phyloP scores from a whole-genome alignment of 2,888 invertebrate genomes.

The Blastobasis lacticolella region DNA sequence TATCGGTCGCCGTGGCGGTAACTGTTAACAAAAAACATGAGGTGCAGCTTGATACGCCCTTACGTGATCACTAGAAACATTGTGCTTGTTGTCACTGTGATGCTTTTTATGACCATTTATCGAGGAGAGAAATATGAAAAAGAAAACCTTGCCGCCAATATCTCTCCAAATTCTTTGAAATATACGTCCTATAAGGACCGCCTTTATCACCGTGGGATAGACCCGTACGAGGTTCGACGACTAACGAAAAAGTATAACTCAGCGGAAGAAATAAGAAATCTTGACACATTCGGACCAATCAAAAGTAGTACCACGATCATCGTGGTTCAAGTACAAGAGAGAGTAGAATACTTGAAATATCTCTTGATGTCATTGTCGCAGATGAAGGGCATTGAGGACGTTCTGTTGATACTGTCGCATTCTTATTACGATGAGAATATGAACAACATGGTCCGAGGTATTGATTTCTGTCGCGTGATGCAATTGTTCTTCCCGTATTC shows the following conservation, averaged over 20 bases:
- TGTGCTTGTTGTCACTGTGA: conserved; percentile 12
- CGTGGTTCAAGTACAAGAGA: conserved; percentile 31
- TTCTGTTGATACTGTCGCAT: conserved; percentile 45
- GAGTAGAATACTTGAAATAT: conserved; percentile 28
- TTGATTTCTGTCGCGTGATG: conserved; percentile 41
- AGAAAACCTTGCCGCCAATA: conserved; percentile 12
- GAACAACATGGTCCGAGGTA: conserved; percentile 27
- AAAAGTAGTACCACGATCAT: conserved; percentile 29
- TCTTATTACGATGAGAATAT: conserved; percentile 31
- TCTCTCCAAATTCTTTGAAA: conserved; percentile 20
- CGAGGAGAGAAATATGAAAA: conserved; percentile 10
- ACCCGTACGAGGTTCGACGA: neutral
- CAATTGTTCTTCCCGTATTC: conserved; percentile 50
- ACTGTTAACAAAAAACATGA: no score
- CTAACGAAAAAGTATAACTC: conserved; percentile 16
- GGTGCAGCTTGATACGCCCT: no score
- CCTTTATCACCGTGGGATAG: neutral
- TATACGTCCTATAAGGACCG: conserved; percentile 17
- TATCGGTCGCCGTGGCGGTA: no score
- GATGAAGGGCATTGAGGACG: conserved; percentile 35
- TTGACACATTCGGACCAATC: conserved; percentile 26
- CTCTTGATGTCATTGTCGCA: conserved; percentile 34
- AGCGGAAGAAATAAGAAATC: conserved; percentile 27
- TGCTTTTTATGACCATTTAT: conserved; percentile 11
- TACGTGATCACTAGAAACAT: conserved; percentile 2